phyloP scores from a whole-genome alignment of 2,888 invertebrate species.

The Beris morrisii region DNA sequence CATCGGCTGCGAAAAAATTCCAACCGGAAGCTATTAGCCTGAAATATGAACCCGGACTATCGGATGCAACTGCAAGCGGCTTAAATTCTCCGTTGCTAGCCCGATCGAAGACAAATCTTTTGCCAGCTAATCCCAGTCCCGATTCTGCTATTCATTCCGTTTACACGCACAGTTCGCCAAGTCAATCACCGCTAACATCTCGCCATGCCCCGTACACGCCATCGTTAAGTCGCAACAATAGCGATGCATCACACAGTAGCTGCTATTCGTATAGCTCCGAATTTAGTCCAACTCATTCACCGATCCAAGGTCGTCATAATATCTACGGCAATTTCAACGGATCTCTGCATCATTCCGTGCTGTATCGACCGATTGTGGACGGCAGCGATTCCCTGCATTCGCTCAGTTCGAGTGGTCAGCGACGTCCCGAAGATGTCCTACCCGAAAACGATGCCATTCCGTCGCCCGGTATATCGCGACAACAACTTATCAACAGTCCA shows the following conservation, averaged over 20 bases:
- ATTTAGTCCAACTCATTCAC: constrained; percentile 84
- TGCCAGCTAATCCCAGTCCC: constrained; percentile 81
- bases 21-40: constrained; percentile 27
- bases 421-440: constrained; percentile 46
- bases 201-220: constrained; percentile 80
- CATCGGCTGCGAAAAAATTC: constrained; percentile 35
- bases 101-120: constrained; percentile 64
- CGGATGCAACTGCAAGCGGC: constrained; percentile 42
- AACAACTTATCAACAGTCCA: constrained; percentile 88
- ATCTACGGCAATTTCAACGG: constrained; percentile 50
- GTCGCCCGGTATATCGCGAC: constrained; percentile 78
- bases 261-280: constrained; percentile 85
- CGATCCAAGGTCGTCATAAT: constrained; percentile 72
- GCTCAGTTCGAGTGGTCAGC: constrained; percentile 53
- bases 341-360: constrained; percentile 59
- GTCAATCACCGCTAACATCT: constrained; percentile 82
- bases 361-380: constrained; percentile 60
- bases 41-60: constrained; percentile 37
- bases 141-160: constrained; percentile 89
- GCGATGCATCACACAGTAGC: constrained; percentile 87
- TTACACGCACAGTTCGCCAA: constrained; percentile 78
- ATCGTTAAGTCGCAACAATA: constrained; percentile 84
- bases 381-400: constrained; percentile 51
- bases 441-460: constrained; percentile 54
- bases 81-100: constrained; percentile 69